Evolutionary conservation across 2,888 invertebrate species (phyloP).

Genomic region (Erynnis tages): DNA sequence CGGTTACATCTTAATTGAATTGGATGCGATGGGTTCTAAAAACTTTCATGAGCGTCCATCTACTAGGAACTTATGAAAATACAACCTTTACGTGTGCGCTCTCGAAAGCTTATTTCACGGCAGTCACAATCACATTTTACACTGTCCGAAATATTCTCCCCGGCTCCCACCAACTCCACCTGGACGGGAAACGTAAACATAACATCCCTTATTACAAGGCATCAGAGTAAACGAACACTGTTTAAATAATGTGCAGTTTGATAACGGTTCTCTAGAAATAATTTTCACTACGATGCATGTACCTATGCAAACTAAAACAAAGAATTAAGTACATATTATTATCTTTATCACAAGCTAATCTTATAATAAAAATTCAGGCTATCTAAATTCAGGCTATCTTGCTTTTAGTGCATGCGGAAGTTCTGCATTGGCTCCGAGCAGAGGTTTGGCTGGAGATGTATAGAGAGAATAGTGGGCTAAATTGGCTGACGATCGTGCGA

Average conservation of each 20-base stretch:
- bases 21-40: not conserved
- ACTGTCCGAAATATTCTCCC: conserved; percentile 62
- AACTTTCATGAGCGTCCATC: not conserved
- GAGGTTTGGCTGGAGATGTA: not conserved
- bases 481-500: conserved; percentile 39
- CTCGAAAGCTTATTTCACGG: conserved; percentile 71
- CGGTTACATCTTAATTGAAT: no score
- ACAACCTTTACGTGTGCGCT: conserved; percentile 46
- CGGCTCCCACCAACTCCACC: conserved; percentile 36
- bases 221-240: conserved; percentile 47
- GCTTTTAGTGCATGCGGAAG: no score
- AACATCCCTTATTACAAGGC: conserved; percentile 47
- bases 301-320: conserved; percentile 46
- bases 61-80: conserved; percentile 40
- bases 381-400: no score
- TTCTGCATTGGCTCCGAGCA: no score
- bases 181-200: conserved; percentile 42
- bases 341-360: no score
- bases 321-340: conserved; percentile 37
- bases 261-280: conserved; percentile 45
- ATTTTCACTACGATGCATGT: conserved; percentile 46
- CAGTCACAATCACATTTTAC: conserved; percentile 69
- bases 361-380: no score
- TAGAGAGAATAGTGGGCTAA: conserved; percentile 31
- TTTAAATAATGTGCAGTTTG: conserved; percentile 36